Conservation (phyloP, 2,113 vertebrate species). For the Elanoides forficatus region DNA sequence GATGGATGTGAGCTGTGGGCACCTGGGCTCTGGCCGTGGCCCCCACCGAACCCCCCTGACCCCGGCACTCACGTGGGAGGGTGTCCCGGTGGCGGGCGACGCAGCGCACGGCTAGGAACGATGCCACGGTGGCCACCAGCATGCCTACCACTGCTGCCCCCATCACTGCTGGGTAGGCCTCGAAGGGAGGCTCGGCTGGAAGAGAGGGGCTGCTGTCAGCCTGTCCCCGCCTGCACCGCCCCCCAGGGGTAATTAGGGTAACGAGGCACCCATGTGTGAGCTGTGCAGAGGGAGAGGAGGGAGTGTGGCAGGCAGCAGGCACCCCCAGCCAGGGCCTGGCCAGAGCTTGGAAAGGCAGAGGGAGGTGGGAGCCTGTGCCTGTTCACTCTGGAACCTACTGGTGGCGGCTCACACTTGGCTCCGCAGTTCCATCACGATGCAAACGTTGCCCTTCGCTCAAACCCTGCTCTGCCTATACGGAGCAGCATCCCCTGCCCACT, state of each 20-base stretch:
- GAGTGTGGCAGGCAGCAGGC: neutral
- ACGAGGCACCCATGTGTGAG: fast-evolving
- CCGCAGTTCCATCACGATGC: neutral
- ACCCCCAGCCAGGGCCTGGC: neutral
- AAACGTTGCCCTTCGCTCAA: neutral
- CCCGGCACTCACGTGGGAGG: neutral
- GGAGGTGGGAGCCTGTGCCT: neutral
- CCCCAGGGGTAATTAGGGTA: neutral
- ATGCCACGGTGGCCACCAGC: neutral
- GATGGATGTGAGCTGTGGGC: fast-evolving
- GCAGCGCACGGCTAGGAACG: neutral
- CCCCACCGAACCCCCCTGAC: too few relatives aligned
- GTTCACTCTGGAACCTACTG: constrained; percentile 5
- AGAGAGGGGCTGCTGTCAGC: neutral
- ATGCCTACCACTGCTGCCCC: neutral
- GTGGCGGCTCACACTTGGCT: fast-evolving
- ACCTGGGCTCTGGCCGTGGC: fast-evolving
- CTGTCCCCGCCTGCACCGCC: too few relatives aligned
- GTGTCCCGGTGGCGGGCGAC: neutral
- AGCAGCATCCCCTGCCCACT: neutral
- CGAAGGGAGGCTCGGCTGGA: constrained; percentile 43
- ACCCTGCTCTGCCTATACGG: neutral
- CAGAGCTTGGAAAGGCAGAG: neutral
- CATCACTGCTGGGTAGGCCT: neutral
- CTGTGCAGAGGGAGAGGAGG: neutral